Evolutionary conservation across 2,113 vertebrate species (phyloP), one percentile per base, ranked within the genome.

Genomic region (Globicephala melas): DNA sequence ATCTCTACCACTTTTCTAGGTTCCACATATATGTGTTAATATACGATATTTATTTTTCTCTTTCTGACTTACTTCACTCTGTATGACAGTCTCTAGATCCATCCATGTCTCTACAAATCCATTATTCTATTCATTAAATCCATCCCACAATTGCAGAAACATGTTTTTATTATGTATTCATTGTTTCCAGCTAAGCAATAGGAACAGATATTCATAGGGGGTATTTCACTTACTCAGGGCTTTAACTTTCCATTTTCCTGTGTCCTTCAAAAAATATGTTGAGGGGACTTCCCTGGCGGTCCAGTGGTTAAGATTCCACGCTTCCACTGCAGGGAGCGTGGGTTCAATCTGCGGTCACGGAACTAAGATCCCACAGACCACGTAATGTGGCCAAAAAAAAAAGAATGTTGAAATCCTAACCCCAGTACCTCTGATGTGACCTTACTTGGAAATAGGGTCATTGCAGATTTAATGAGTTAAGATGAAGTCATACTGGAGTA

Each of bases 101-200:
- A 53, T 17, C 53, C 53, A 53, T 5, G 15, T 53, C 53, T 53
- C 53, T 53, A 53, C 53, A 53, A 17, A 53, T 53, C 82, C 74
- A 50, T 86, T 93, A 55, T n/a, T 93, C 55, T 90, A 68, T 53
- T 98, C 97, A 95, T 31, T 23, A 97, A 76, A 97, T 41, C 73
- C 81, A 82, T n/a, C 70, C 96, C 91, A 89, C 33, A 76, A 38
- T 1, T 80, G 21, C 20, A 80, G 92, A 82, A 71, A 90, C 44
- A 74, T 94, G 58, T 94, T 97, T 94, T 96, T 89, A 85, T 44
- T 88, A 80, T 38, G 94, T 89, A n/a, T 80, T 95, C 82, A n/a
- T 81, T 97, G 77, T 92, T 98, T 71, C 77, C 70, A 96, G 28
- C 55, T 92, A 87, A 88, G 33, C 23, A 96, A 41, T 53, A 67